These are phyloP conservation scores for Silurus aristotelis DNA, from an alignment of 2,797 vertebrate genomes.

Conservation along the genomic window DNA sequence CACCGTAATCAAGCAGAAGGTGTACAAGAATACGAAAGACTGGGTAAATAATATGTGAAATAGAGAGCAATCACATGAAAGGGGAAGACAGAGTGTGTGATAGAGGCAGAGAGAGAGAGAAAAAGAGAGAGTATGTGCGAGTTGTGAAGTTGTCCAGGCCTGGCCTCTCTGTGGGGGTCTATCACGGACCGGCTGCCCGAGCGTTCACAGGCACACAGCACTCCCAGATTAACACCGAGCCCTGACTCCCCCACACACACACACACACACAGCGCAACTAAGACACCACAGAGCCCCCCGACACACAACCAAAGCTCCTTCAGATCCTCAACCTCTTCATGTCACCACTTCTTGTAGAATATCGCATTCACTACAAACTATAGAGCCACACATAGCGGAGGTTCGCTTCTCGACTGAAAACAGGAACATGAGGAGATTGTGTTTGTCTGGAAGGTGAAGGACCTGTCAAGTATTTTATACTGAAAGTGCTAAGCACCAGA, in stretches of 20 bases:
- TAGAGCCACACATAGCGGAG: no score
- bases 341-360: slow-evolving; percentile 16
- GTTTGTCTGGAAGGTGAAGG: not conserved
- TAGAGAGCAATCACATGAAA: slow-evolving; percentile 25
- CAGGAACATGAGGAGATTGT: not conserved
- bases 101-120: slow-evolving; percentile 25
- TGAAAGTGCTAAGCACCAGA: not conserved
- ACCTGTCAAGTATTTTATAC: not conserved
- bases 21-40: not conserved
- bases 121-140: slow-evolving; percentile 58
- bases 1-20: not conserved
- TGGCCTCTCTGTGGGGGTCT: slow-evolving; percentile 82
- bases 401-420: not conserved
- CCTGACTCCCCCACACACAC: slow-evolving; percentile 67
- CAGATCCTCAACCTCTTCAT: slow-evolving; percentile 16
- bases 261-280: not conserved
- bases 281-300: slow-evolving; percentile 40
- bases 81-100: slow-evolving; percentile 46
- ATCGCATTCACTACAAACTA: not conserved
- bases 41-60: not conserved
- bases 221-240: slow-evolving; percentile 69
- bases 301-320: slow-evolving; percentile 29
- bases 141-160: slow-evolving; percentile 80
- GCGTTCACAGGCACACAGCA: slow-evolving; percentile 87
- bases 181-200: slow-evolving; percentile 85